Evolutionary conservation across 2,888 invertebrate genomes (phyloP).

Genomic region (Seira sanloemensis): DNA sequence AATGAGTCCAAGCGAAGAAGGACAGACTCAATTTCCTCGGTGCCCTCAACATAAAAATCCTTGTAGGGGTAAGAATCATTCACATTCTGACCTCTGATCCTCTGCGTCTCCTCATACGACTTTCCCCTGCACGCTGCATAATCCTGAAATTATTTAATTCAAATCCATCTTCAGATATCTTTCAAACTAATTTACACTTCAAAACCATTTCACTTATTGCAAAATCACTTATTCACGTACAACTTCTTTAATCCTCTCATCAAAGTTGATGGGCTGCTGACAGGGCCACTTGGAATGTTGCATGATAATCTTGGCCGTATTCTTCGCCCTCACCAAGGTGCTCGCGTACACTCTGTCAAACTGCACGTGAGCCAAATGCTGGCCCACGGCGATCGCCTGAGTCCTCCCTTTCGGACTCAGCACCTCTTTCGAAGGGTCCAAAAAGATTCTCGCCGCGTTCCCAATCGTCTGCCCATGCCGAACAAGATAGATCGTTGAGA

Average conservation of each 20-base stretch:
- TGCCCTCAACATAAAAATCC: slow-evolving; percentile 48
- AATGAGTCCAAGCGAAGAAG: slow-evolving; percentile 36
- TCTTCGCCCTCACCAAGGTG: slow-evolving; percentile 38
- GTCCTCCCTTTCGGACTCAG: slow-evolving; percentile 38
- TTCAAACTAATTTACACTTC: too few species aligned
- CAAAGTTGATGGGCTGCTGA: slow-evolving; percentile 38
- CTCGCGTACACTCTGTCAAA: slow-evolving; percentile 44
- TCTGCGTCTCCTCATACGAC: slow-evolving; percentile 45
- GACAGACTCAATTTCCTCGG: slow-evolving; percentile 39
- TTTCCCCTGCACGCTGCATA: slow-evolving; percentile 34
- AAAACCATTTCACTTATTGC: too few species aligned
- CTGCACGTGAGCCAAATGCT: slow-evolving; percentile 32
- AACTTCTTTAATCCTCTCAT: slow-evolving; percentile 51
- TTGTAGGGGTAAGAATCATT: slow-evolving; percentile 40
- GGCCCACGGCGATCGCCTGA: slow-evolving; percentile 41
- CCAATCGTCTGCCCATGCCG: slow-evolving; percentile 52
- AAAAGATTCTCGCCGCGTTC: slow-evolving; percentile 39
- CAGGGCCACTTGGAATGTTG: slow-evolving; percentile 40
- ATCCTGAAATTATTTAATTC: too few species aligned
- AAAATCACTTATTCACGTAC: too few species aligned
- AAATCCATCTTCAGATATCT: too few species aligned
- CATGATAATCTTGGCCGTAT: slow-evolving; percentile 43
- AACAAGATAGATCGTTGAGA: slow-evolving; percentile 45
- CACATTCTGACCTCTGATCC: slow-evolving; percentile 39
- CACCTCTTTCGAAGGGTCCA: slow-evolving; percentile 43